Evolutionary conservation across 1,140 invertebrate genomes (phyloP).

Genomic region (Subanguina moxae): DNA sequence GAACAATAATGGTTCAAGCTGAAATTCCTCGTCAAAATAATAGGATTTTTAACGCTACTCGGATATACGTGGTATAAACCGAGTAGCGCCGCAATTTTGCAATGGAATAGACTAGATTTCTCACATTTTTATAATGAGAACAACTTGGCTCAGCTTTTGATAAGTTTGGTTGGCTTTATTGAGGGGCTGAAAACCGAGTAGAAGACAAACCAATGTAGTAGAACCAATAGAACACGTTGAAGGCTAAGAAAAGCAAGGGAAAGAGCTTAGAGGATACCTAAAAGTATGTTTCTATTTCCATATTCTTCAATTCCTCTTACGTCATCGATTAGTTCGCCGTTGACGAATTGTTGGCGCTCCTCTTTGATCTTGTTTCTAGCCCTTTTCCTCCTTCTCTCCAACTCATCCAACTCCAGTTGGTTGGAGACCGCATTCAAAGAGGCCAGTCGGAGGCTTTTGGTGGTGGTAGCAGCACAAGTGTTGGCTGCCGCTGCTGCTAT

Average conservation of each 20-base stretch:
- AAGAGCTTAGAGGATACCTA: conserved; percentile 58
- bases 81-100: no score
- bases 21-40: no score
- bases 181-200: neutral
- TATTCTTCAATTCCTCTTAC: conserved; percentile 17
- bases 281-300: conserved; percentile 32
- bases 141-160: no score
- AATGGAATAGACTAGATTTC: no score
- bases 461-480: neutral
- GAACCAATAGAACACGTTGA: conserved; percentile 59
- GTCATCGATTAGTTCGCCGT: conserved; percentile 56
- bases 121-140: no score
- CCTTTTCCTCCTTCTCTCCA: neutral
- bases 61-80: no score
- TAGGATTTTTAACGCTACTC: no score
- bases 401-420: neutral
- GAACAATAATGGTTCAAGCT: no score
- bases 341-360: conserved; percentile 22
- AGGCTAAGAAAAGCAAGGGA: conserved; percentile 53
- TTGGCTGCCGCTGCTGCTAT: neutral
- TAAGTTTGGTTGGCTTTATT: neutral
- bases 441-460: neutral
- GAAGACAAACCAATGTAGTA: conserved; percentile 54
- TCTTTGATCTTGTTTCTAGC: conserved; percentile 7
- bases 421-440: neutral